A percentile compares a stretch with the other conserved stretches of the same genome.
Evolutionary conservation across 92 coral and sea anemone genomes (phyloP).

Genomic region (Anthopleura xanthogrammica): DNA sequence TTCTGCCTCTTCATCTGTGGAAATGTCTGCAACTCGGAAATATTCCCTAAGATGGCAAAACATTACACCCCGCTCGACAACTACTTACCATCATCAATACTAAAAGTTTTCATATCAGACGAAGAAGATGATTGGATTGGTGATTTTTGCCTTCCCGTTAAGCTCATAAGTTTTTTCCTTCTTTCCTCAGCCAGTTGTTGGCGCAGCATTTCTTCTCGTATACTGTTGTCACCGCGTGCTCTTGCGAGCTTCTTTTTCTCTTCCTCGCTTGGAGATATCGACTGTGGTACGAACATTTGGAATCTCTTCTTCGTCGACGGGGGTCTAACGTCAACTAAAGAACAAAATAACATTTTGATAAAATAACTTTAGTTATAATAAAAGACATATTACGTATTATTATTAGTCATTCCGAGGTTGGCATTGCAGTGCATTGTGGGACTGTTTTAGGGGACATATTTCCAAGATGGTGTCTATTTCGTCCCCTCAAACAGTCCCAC

Average conservation of each 20-base stretch:
- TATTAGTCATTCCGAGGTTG: too few species aligned
- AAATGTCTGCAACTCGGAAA: too few species aligned
- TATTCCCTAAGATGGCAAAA: too few species aligned
- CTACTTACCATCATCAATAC: conserved; percentile 11
- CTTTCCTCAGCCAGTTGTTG: conserved; percentile 91
- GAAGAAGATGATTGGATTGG: not conserved
- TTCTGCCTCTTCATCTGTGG: too few species aligned
- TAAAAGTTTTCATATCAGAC: not conserved
- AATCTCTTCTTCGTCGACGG: conserved; percentile 24
- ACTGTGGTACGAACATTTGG: conserved; percentile 55
- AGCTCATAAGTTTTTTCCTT: conserved; percentile 54
- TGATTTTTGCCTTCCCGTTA: conserved; percentile 17
- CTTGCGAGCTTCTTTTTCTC: conserved; percentile 61
- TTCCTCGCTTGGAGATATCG: conserved; percentile 31
- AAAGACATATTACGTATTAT: too few species aligned
- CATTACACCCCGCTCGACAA: too few species aligned
- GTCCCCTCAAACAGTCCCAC: too few species aligned
- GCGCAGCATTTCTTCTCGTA: conserved; percentile 72
- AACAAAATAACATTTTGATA: too few species aligned
- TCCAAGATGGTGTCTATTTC: too few species aligned
- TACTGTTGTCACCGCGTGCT: conserved; percentile 80
- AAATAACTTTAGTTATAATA: too few species aligned
- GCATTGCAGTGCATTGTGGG: too few species aligned
- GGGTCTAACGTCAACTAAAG: conserved; percentile 40
- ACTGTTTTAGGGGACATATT: too few species aligned